Base-by-base conservation (phyloP, 2,888 invertebrate genomes). In the Ophraella communa region DNA sequence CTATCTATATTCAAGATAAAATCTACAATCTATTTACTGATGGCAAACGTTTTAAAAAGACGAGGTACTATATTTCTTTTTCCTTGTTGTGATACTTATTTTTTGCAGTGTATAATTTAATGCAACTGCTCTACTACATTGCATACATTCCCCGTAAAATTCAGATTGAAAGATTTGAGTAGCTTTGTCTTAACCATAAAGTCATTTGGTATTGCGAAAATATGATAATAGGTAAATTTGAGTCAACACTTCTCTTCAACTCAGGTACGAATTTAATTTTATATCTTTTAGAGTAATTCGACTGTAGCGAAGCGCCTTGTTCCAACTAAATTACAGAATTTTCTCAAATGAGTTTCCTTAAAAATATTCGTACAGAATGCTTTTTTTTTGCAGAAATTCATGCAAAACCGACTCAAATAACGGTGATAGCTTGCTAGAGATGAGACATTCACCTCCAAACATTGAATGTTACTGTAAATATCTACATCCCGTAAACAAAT, bases 201-300 rank as follows among this genome's bases (percentile, higher is more conserved):
- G 39, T 42, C 42, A 42, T 51, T 49, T n/a, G 18, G 39, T 59
- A 51, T 51, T 51, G 49, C 23, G 35, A 51, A 33, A 59, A 52
- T 60, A 60, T 60, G 55, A 60, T 39, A 60, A 60, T 60, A 60
- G 60, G 44, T 52, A 52, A 52, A 60, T 52, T 60, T 42, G 53
- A 60, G 42, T 60, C 23, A 35, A 60, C 62, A 47, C 39, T 51
- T 14, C 45, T 27, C 51, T 47, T 54, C 52, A 35, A 59, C 59
- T 54, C 64, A 64, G 64, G 64, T 59, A 64, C 64, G 54, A 64
- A 47, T 64, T 64, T 64, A 64, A 64, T 64, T 64, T 59, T 39
- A 64, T 54, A 45, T 49, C 64, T 49, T 39, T 42, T n/a, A 39
- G 55, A 42, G 58, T 65, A 65, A 65, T 65, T 62, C 58, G 39